These are phyloP conservation scores for Cataglyphis altisquamis DNA, from an alignment of 2,888 invertebrate species.

Conservation along the genomic window DNA sequence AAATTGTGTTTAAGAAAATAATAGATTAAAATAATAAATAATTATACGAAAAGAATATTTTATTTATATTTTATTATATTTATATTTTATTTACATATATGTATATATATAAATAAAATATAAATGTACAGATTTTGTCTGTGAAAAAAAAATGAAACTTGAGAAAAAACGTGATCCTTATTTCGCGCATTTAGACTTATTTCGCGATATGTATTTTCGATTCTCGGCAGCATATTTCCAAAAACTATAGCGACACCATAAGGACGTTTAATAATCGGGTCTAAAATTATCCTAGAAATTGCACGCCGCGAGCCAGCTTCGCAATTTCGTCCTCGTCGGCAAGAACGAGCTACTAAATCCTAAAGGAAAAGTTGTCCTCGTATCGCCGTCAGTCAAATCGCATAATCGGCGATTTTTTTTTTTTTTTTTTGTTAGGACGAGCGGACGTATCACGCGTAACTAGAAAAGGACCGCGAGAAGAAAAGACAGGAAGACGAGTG, in stretches of 20 bases:
- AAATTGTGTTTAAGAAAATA: too few relatives aligned
- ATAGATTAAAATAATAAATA: neutral
- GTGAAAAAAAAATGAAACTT: neutral
- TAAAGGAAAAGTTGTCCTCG: conserved; percentile 48
- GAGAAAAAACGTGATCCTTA: neutral
- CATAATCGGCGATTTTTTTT: conserved; percentile 63
- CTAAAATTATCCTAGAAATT: conserved; percentile 51
- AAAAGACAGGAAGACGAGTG: conserved; percentile 37
- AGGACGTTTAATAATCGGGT: conserved; percentile 41
- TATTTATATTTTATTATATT: neutral
- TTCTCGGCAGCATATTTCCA: neutral
- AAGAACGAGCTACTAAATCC: conserved; percentile 45
- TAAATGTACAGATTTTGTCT: too few relatives aligned
- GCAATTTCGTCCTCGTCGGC: conserved; percentile 38
- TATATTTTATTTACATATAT: neutral
- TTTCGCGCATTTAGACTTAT: neutral
- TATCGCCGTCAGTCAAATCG: conserved; percentile 53
- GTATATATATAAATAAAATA: too few relatives aligned
- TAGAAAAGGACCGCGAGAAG: conserved; percentile 49
- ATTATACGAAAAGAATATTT: neutral
- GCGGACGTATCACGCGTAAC: conserved; percentile 41
- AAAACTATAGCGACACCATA: conserved; percentile 11
- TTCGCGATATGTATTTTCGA: neutral
- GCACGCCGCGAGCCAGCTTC: conserved; percentile 29
- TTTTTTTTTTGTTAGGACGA: conserved; percentile 55